These are phyloP conservation scores for Lomographa bimaculata DNA, from an alignment of 2,888 invertebrate genomes.

Conservation along the genomic window DNA sequence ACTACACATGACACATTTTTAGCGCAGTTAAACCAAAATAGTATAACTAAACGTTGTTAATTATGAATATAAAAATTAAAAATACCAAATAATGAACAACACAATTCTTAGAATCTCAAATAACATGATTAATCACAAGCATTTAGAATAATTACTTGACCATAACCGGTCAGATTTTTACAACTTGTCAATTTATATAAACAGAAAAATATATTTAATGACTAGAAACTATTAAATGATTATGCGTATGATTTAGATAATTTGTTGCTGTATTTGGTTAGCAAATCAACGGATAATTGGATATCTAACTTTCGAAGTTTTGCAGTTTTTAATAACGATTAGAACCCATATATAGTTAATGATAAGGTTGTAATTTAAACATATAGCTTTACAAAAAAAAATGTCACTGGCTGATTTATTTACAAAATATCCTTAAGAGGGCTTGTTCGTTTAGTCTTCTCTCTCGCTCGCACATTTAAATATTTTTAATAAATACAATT, in stretches of 20 bases:
- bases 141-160: slow-evolving; percentile 26
- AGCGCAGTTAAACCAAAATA: too few species aligned
- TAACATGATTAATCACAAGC: slow-evolving; percentile 21
- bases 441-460: too few species aligned
- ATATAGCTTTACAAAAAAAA: too few species aligned
- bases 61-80: slow-evolving; percentile 2
- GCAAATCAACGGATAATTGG: slow-evolving; percentile 19
- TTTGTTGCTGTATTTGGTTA: slow-evolving; percentile 33
- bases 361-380: too few species aligned
- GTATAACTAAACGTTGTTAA: slow-evolving; percentile 5
- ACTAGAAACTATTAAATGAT: slow-evolving; percentile 25
- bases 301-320: slow-evolving; percentile 21
- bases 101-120: slow-evolving; percentile 10
- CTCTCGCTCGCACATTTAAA: too few species aligned
- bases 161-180: slow-evolving; percentile 30
- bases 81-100: slow-evolving; percentile 3
- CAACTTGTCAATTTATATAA: slow-evolving; percentile 31
- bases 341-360: too few species aligned
- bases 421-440: too few species aligned
- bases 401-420: too few species aligned
- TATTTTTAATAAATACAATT: too few species aligned
- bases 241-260: slow-evolving; percentile 22
- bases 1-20: too few species aligned
- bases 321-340: slow-evolving; percentile 9
- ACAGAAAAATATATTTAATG: slow-evolving; percentile 28